These are phyloP conservation scores for Ptychochromis oligacanthus DNA, from an alignment of 2,113 vertebrate genomes.

Conservation along the genomic window DNA sequence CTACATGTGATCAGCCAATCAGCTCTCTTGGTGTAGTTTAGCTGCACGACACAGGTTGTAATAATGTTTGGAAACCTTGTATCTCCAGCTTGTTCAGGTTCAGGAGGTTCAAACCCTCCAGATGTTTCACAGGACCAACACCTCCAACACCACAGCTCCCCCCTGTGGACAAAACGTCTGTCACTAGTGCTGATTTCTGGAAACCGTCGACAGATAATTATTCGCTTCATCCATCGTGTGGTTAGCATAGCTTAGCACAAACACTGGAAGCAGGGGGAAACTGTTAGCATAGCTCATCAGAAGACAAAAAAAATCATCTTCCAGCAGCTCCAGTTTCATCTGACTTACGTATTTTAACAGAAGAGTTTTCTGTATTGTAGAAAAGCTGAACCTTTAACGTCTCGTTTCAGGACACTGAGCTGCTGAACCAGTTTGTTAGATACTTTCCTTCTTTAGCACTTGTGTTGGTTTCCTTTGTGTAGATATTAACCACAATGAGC, in stretches of 20 bases:
- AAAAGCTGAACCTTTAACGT: no score
- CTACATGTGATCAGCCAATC: constrained; percentile 36
- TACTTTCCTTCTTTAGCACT: not conserved
- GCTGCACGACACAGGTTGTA: not conserved
- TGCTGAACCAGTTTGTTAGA: not conserved
- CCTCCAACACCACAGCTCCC: not conserved
- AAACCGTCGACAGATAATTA: not conserved
- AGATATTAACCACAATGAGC: not conserved
- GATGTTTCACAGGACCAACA: constrained; percentile 6
- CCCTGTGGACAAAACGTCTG: not conserved
- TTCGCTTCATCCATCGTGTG: not conserved
- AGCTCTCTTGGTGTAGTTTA: not conserved
- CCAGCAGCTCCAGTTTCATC: not conserved
- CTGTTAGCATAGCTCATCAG: not conserved
- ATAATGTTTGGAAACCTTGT: constrained; percentile 34
- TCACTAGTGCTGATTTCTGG: not conserved
- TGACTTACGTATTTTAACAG: not conserved
- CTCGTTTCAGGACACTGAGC: no score
- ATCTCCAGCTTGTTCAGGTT: constrained; percentile 27
- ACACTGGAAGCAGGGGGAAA: not conserved
- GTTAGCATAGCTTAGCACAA: constrained; percentile 19
- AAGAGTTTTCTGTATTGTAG: not conserved
- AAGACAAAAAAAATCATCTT: not conserved
- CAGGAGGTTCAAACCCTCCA: not conserved
- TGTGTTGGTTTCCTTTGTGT: not conserved